These are phyloP conservation scores for Zaprionus inermis DNA, from an alignment of 1,140 invertebrate species.

Conservation along the genomic window DNA sequence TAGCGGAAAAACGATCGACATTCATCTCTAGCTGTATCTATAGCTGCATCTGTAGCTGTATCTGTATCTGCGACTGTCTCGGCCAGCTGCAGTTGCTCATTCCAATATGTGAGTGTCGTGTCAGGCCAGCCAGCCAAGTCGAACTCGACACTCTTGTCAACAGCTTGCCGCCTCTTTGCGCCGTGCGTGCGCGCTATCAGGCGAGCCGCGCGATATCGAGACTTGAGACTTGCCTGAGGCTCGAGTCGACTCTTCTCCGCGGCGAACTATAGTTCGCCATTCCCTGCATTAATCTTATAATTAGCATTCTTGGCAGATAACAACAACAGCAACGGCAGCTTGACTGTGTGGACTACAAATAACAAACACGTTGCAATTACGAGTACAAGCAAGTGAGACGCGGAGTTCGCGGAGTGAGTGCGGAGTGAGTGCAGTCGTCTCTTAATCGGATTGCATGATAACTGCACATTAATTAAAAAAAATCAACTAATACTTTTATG, in stretches of 20 bases:
- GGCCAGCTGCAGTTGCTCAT: not conserved
- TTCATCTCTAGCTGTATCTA: slow-evolving; percentile 16
- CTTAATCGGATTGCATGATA: slow-evolving; percentile 80
- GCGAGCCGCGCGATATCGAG: slow-evolving; percentile 39
- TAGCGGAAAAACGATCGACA: slow-evolving; percentile 2
- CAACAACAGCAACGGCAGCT: slow-evolving; percentile 57
- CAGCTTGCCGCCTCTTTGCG: slow-evolving; percentile 49
- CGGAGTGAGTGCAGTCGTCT: slow-evolving; percentile 41
- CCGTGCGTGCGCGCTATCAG: slow-evolving; percentile 69
- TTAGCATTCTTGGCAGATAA: slow-evolving; percentile 82
- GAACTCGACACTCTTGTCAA: slow-evolving; percentile 54
- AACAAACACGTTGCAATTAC: slow-evolving; percentile 80
- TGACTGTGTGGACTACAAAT: slow-evolving; percentile 71
- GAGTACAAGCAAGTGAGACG: slow-evolving; percentile 24
- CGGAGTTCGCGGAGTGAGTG: not conserved
- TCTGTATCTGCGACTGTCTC: not conserved
- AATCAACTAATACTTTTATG: slow-evolving; percentile 79
- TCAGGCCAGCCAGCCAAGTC: slow-evolving; percentile 15
- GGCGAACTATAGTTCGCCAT: slow-evolving; percentile 48
- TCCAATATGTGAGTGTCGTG: not conserved
- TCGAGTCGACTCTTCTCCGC: not conserved
- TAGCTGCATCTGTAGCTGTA: slow-evolving; percentile 9
- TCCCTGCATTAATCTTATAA: slow-evolving; percentile 77
- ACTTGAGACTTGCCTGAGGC: not conserved
- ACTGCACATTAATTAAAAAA: slow-evolving; percentile 81